Percentiles rank a stretch among this genome's conserved stretches.
Evolutionary conservation across 2,113 vertebrate genomes (phyloP).

Genomic region (Actinemys pallida): DNA sequence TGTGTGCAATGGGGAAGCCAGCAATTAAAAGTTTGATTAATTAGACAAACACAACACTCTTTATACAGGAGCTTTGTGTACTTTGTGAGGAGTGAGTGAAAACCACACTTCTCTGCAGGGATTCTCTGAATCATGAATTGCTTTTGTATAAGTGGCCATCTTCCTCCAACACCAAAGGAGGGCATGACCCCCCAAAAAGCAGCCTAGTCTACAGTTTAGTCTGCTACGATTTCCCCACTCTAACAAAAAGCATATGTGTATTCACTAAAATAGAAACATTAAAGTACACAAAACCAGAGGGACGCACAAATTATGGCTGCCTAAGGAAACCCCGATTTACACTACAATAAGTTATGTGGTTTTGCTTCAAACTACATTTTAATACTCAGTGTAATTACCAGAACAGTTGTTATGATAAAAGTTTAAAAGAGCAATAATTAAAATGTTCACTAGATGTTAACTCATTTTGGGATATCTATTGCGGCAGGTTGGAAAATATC

Average conservation of each 20-base stretch:
- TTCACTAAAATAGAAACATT: slow-evolving; percentile 64
- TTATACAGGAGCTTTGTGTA: slow-evolving; percentile 23
- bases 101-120: slow-evolving; percentile 45
- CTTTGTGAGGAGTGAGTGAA: neutral
- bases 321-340: slow-evolving; percentile 37
- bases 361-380: neutral
- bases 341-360: neutral
- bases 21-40: slow-evolving; percentile 43
- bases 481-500: neutral
- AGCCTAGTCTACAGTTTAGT: slow-evolving; percentile 45
- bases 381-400: neutral
- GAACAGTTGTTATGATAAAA: neutral
- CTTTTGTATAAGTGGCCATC: slow-evolving; percentile 55
- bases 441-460: neutral
- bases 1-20: slow-evolving; percentile 34
- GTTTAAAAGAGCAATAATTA: slow-evolving; percentile 6
- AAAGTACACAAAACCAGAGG: slow-evolving; percentile 52
- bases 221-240: slow-evolving; percentile 25
- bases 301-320: slow-evolving; percentile 39
- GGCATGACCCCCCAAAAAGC: slow-evolving; percentile 40
- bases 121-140: slow-evolving; percentile 66
- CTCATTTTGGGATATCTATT: neutral
- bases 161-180: slow-evolving; percentile 48
- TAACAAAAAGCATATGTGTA: slow-evolving; percentile 70
- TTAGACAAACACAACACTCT: slow-evolving; percentile 29